Base-by-base conservation (phyloP, 2,888 invertebrate genomes). In the Carterocephalus palaemon region DNA sequence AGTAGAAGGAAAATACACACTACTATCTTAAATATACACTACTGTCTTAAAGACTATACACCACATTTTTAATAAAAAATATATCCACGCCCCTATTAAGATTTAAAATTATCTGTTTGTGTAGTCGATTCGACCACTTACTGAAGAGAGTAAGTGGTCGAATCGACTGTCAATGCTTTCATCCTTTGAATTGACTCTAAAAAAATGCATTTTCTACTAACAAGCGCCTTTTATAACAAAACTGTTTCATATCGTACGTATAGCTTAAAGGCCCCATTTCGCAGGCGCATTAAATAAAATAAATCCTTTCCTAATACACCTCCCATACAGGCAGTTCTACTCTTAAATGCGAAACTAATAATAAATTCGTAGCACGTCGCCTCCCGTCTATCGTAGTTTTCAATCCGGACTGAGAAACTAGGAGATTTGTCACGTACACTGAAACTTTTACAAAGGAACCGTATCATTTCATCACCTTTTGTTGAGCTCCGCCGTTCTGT, bases 381-480 rank as follows among this genome's bases (percentile, higher is more conserved):
- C 59, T 55, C 64, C 68, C 74, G 74, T 83, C 83, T 83, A 84
- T 83, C 80, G 80, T 75, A 84, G 83, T 85, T 85, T 85, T 85
- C 85, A 84, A 84, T 85, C 79, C 80, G 61, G 75, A 77, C 70
- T 77, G 72, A 31, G 73, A 76, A 81, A 78, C 77, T 78, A 71
- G 78, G 75, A 82, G 84, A 85, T 82, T 84, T 83, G 85, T 84
- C 85, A 84, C 85, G 85, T 84, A 76, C 81, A 69, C 71, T 72
- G 70, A 75, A 81, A 84, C 74, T 83, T 78, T 82, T 70, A 74
- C 69, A 79, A 81, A 75, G 75, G 71, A 68, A 71, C 70, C 72
- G 65, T 75, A 78, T 78, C 79, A 79, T 83, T 83, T 76, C 75
- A 71, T 74, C 74, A 76, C 75, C 73, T 75, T 73, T 74, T 74